Base-by-base conservation (phyloP, 2,113 vertebrate species). In the Penelope pileata region DNA sequence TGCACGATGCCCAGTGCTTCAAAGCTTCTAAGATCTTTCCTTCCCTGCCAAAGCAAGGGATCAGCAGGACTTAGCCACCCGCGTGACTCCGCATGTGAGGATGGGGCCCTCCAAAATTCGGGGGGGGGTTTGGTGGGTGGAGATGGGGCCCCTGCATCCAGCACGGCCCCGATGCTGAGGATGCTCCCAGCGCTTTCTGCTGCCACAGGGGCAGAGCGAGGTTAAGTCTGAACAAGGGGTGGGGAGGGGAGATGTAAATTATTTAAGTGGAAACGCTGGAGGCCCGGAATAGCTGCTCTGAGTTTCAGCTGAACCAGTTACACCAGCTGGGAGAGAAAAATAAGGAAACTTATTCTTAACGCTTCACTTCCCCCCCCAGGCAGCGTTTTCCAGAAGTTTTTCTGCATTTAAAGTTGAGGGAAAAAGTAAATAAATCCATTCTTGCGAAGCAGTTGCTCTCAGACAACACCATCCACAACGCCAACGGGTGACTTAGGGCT, bases 261-360 rank as follows among this genome's bases (percentile, higher is more conserved):
- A 93, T 96, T 97, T 36, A 96, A 74, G 72, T 96, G 95, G 95
- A 97, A 90, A 95, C 23, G 24, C 72, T 66, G 92, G 79, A 90
- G 78, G 84, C 79, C 63, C 29, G 0, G 70, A 24, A 58, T 47
- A 77, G 75, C 83, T 58, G 63, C 30, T 6, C 91, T 34, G 4
- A 88, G 92, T 94, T 79, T 93, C 93, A 76, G 85, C 91, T 76
- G 90, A 72, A 45, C 73, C 7, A 36, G 0, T 32, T 16, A 30
- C 74, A 50, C 66, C 74, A 14, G 58, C 78, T 18, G 32, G 24
- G 7, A 6, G 36, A 51, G 29, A 1, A 7, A 10, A 43, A n/a
- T 27, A 38, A 26, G 42, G 29, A n/a, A 27, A 9, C 5, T 63
- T 32, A 1, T 64, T 64, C 60, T 54, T 12, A 73, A 74, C 85